Evolutionary conservation across 2,888 invertebrate species (phyloP), one percentile per base, ranked within the genome.

Genomic region (Apodemia zela): DNA sequence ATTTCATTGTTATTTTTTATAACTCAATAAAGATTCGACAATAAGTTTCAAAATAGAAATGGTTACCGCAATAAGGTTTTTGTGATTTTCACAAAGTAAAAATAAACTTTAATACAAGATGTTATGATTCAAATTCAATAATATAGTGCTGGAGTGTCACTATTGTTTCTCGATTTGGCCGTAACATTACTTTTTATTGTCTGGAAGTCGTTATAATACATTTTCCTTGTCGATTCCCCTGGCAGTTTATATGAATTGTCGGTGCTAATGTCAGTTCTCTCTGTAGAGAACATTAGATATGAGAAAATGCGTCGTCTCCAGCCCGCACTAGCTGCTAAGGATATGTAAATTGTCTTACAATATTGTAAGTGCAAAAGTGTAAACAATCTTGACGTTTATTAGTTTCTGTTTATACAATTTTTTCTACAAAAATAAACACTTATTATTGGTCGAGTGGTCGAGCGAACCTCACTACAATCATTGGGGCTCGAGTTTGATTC

Each of bases 101-200:
- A 62, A 33, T n/a, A 13, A 42, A 59, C 60, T 29, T 58, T 66
- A 63, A 47, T 5, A 3, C 13, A 18, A 47, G 8, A 1, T 13
- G 0, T 15, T 75, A 64, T 18, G 60, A 67, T 66, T 61, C 47
- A 59, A 58, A 65, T 61, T 63, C n/a, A 21, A 45, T 38, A 58
- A 47, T 59, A 63, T 60, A 4, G 17, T 59, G 75, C 75, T 73
- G 72, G 72, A 72, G 69, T 73, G 70, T 76, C 74, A 75, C 81
- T 77, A 84, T 85, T 84, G 84, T 85, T 84, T 82, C 83, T 77
- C 80, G 79, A 83, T 82, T 76, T 80, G 79, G 75, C 71, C 74
- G 73, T 77, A 80, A 80, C 83, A 80, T 85, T 82, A 83, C 81
- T 79, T 85, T 85, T 85, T 85, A 85, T 84, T 75, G 82, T 72